A percentile compares a stretch with the other conserved stretches of the same genome.
Evolutionary conservation across 2,113 vertebrate species (phyloP).

Genomic region (Perca flavescens): DNA sequence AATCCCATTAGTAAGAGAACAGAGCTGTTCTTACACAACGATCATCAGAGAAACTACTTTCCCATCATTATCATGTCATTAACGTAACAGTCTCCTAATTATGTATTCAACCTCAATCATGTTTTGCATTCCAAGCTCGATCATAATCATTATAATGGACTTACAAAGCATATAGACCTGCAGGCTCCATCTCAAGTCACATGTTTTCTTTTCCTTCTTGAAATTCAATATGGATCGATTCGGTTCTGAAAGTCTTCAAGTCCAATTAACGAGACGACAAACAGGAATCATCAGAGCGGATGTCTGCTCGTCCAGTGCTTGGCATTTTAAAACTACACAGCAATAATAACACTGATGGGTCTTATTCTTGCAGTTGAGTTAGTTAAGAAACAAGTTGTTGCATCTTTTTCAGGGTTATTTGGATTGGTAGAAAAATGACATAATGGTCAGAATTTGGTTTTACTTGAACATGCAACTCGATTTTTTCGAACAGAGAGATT

Average conservation of each 20-base stretch:
- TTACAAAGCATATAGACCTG: background rate
- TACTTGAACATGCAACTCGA: background rate
- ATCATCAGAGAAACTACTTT: background rate
- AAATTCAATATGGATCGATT: background rate
- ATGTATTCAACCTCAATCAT: background rate
- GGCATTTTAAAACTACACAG: background rate
- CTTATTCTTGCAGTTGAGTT: background rate
- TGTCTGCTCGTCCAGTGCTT: background rate
- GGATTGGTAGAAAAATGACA: background rate
- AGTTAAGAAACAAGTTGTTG: background rate
- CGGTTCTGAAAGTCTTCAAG: constrained; percentile 23
- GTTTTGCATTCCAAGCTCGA: background rate
- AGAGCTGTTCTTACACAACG: background rate
- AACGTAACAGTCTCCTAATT: background rate
- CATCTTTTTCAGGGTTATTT: background rate
- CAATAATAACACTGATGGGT: background rate
- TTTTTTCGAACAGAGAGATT: background rate
- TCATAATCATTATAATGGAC: background rate
- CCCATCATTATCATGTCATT: constrained; percentile 10
- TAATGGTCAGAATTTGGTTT: background rate
- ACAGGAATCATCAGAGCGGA: constrained; percentile 5
- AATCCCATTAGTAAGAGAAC: too few relatives aligned
- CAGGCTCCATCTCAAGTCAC: background rate
- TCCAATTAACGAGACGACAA: constrained; percentile 18
- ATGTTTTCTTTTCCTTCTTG: background rate